Percentiles rank a stretch among this genome's conserved stretches.
These are phyloP conservation scores for Falco peregrinus DNA, from an alignment of 2,797 vertebrate species.

Conservation along the genomic window DNA sequence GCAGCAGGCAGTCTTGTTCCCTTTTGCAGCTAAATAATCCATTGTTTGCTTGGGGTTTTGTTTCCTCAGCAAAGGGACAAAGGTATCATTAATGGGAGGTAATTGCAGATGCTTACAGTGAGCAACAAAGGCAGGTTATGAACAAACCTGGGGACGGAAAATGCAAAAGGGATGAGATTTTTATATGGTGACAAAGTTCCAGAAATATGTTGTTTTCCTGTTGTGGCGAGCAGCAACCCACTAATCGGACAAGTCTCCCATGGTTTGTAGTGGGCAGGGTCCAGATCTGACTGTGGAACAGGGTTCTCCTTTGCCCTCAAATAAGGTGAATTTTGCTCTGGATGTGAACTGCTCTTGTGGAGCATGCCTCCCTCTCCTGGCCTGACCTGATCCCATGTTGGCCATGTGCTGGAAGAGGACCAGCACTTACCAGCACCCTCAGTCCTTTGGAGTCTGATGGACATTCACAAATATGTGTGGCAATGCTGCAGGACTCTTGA, in stretches of 20 bases:
- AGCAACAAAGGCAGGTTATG: background rate
- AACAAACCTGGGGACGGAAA: background rate
- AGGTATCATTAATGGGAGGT: background rate
- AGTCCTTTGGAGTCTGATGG: background rate
- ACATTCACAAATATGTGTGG: background rate
- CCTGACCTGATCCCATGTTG: background rate
- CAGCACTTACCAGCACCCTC: background rate
- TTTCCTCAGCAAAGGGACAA: background rate
- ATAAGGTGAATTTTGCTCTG: conserved; percentile 11
- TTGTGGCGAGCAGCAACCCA: background rate
- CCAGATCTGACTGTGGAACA: background rate
- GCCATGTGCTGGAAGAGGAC: background rate
- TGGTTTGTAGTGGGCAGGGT: background rate
- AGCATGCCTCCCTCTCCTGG: background rate
- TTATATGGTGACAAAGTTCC: background rate
- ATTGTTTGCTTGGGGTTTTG: background rate
- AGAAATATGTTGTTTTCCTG: background rate
- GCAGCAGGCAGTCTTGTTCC: background rate
- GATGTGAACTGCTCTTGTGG: background rate
- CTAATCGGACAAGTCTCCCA: background rate
- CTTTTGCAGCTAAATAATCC: background rate
- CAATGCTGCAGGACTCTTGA: background rate
- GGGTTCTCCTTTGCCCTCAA: background rate
- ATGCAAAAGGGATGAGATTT: background rate
- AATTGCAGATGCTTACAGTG: background rate